These are phyloP conservation scores for Phenacoccus solenopsis DNA, from an alignment of 1,140 invertebrate species.

Conservation along the genomic window DNA sequence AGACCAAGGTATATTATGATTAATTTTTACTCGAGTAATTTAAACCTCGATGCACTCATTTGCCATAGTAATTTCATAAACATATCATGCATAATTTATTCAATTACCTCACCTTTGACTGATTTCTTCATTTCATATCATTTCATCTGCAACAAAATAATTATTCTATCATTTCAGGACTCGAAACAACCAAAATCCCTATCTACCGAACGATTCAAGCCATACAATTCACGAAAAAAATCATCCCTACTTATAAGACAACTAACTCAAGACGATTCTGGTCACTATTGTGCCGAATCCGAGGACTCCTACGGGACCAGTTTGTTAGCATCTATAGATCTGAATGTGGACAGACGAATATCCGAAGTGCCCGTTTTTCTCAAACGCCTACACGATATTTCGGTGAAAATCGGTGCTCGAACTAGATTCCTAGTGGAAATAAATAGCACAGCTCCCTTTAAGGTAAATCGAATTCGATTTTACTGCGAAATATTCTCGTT, in stretches of 20 bases:
- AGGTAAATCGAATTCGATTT: slow-evolving; percentile 40
- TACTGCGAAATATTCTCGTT: not conserved
- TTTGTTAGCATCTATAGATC: slow-evolving; percentile 30
- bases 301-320: slow-evolving; percentile 37
- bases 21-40: not conserved
- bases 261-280: slow-evolving; percentile 39
- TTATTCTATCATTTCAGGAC: not conserved
- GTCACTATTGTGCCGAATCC: slow-evolving; percentile 43
- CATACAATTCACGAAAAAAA: not conserved
- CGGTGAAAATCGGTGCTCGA: slow-evolving; percentile 72
- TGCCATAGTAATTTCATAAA: too few species aligned
- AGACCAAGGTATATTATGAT: not conserved
- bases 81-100: too few species aligned
- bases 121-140: not conserved
- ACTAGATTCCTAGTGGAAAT: slow-evolving; percentile 72
- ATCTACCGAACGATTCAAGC: not conserved
- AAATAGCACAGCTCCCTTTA: slow-evolving; percentile 56
- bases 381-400: slow-evolving; percentile 58
- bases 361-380: slow-evolving; percentile 58
- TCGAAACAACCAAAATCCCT: slow-evolving; percentile 5
- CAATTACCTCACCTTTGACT: not conserved
- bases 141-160: not conserved
- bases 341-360: slow-evolving; percentile 30
- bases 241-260: slow-evolving; percentile 38
- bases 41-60: too few species aligned